Evolutionary conservation across 2,113 vertebrate species (phyloP).

Genomic region (Hippoglossus stenolepis): DNA sequence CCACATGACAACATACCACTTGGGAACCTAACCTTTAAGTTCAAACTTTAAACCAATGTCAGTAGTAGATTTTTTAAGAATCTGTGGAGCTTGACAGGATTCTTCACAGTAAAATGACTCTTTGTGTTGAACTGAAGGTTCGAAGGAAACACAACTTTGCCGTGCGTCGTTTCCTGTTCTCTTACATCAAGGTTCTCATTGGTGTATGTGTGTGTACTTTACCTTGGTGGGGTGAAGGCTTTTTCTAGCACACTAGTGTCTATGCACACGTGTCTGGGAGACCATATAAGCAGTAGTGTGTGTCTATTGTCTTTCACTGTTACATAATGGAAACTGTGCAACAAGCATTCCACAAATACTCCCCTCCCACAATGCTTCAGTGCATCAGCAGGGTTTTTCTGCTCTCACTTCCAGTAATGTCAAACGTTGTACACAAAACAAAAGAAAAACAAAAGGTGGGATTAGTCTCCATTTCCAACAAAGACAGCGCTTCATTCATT

Average conservation of each 20-base stretch:
- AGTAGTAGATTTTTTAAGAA: not conserved
- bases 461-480: not conserved
- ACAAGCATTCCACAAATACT: constrained; percentile 54
- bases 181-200: not conserved
- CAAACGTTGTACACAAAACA: not conserved
- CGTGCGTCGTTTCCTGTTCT: constrained; percentile 56
- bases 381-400: constrained; percentile 77
- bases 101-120: not conserved
- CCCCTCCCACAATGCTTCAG: constrained; percentile 67
- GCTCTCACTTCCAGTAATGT: constrained; percentile 76
- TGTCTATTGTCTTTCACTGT: constrained; percentile 21
- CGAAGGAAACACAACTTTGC: constrained; percentile 26
- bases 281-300: constrained; percentile 26
- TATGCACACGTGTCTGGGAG: not conserved
- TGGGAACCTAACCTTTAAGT: too few relatives aligned
- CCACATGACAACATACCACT: too few relatives aligned
- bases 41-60: too few relatives aligned
- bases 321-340: constrained; percentile 67
- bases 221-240: not conserved
- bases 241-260: too few relatives aligned
- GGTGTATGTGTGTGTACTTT: constrained; percentile 4
- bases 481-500: not conserved
- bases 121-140: constrained; percentile 3
- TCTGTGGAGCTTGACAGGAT: not conserved
- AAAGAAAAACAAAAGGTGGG: not conserved